Percentiles rank a stretch among this genome's conserved stretches.
phyloP scores from a whole-genome alignment of 2,113 vertebrate species.

The Hyperoodon ampullatus region DNA sequence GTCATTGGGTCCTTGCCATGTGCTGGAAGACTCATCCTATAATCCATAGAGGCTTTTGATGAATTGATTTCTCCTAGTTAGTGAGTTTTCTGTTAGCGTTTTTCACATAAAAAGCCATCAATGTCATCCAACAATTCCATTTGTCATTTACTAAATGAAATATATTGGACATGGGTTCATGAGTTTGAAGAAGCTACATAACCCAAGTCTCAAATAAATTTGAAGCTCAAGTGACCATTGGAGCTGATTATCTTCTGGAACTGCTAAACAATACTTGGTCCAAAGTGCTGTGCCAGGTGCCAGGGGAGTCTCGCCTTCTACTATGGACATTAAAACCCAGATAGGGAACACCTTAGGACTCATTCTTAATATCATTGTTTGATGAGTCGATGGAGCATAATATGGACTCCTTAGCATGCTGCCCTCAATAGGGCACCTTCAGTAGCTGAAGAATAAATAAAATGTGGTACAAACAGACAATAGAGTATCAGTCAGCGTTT shows the following conservation, averaged over 20 bases:
- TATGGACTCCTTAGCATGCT: background rate
- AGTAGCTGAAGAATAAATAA: background rate
- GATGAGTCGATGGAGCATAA: background rate
- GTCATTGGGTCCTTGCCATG: background rate
- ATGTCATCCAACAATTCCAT: background rate
- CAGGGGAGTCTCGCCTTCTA: background rate
- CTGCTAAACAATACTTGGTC: background rate
- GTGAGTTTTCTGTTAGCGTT: background rate
- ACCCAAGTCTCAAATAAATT: background rate
- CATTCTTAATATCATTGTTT: background rate
- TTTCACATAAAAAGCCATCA: conserved; percentile 4
- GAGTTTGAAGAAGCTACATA: background rate
- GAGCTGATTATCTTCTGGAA: background rate
- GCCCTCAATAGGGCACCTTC: background rate
- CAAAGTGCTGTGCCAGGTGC: background rate
- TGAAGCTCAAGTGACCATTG: background rate
- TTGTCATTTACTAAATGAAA: conserved; percentile 51
- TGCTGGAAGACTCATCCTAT: background rate
- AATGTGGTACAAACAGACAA: background rate
- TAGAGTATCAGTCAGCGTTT: background rate
- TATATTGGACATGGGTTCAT: background rate
- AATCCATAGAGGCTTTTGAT: background rate
- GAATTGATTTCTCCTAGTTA: background rate
- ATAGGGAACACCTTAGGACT: background rate
- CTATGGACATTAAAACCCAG: background rate